Base-by-base conservation (phyloP, 1,140 invertebrate genomes). In the Watersipora subatra region DNA sequence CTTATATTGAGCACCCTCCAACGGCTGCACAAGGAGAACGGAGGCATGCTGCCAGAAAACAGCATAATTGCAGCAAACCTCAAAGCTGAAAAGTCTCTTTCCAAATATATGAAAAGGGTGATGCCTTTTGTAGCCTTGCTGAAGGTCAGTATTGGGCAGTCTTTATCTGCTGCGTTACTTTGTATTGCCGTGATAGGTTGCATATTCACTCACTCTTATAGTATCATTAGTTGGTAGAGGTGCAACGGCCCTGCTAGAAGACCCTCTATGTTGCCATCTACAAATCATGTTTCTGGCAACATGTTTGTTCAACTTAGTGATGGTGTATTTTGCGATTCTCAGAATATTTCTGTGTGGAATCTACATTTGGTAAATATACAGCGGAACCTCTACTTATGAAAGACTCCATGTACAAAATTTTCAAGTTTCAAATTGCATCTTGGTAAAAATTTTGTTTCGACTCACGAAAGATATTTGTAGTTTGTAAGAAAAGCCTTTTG, bases 101-200 rank as follows among this genome's bases (percentile, higher is more conserved):
- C 96, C 80, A 96, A 94, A 75, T 92, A 93, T 74, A 90, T 88
- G 86, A 98, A 98, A 81, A 86, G 90, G 72, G 88, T 92, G 0
- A 99, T 99, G 96, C 93, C 95, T 0, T 99, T 99, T 81, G 95
- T 93, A 0, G 92, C 95, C 82, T 67, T 76, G 83, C 69, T 76
- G 27, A 80, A 80, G 75, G 78, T 78, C 7, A 22, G 58, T 22
- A 22, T 59, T 24, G 46, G 17, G 17, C 46, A 55, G 17, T 55
- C 46, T 55, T 22, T 55, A 22, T 17, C 22, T 17, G 46, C 46
- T 22, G 46, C 17, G 17, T 22, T 17, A 55, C 17, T 17, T 22
- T 55, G 46, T n/a, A n/a, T 22, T 55, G 46, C 17, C 46, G 46
- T 55, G 22, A 55, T 55, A 22, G 46, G 46, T 22, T 17, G 22